Evolutionary conservation across 1,140 invertebrate genomes (phyloP), one percentile per base, ranked within the genome.

Genomic region (Cephus cinctus): DNA sequence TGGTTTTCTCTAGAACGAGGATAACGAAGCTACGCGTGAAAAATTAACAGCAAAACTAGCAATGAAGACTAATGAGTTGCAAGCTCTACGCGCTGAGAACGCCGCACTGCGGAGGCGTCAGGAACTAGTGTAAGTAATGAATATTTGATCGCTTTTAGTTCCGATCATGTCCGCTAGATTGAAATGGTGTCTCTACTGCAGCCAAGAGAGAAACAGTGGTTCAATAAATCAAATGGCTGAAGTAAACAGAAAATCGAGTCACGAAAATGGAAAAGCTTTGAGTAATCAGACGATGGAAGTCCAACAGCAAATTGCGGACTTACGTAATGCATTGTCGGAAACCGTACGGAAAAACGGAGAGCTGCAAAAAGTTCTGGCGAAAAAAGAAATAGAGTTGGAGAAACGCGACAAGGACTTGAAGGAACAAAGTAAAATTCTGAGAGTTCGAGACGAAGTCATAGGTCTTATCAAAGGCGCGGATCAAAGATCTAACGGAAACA

Each of bases 401-500:
- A 73, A 80, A 34, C 77, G 79, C 43, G 78, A 80, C 43, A 73
- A 75, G 23, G 70, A 76, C 25, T 71, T 80, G 57, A 67, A 69
- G 39, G 72, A 78, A 44, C 78, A 78, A 56, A 73, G 68, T 65
- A 78, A 77, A 54, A 65, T 78, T 40, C 71, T 80, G 20, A 79
- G 79, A 69, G 70, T 77, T 5, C 71, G 77, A 5, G 77, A 80
- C 30, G 79, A 81, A 27, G 58, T 81, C 43, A 80, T 79, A 50
- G 71, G 67, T 49, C 63, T 78, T 65, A 65, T 76, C 19, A 75
- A 75, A 61, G 71, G 71, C 42, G 77, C 77, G 50, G 73, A 76
- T 19, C 15, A 16, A 9, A 8, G 16, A 8, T 9, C 9, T 8
- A 14, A 16, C 11, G 34, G 34, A n/a, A 20, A 31, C 12, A 30